Base-by-base conservation (phyloP, 2,888 invertebrate species). In the Ichneumon xanthorius region DNA sequence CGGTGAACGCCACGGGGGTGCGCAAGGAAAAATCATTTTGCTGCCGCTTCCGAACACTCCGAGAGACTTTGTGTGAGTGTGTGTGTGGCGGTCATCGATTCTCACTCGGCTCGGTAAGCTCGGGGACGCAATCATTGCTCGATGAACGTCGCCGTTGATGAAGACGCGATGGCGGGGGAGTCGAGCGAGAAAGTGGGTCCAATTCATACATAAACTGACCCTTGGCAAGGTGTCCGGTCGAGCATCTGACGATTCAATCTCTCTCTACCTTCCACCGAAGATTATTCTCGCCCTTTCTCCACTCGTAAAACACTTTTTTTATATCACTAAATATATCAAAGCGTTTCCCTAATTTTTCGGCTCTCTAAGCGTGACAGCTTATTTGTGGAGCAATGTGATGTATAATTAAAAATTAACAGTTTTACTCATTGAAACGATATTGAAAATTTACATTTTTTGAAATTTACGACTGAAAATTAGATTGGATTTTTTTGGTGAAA, bases 1-100 rank as follows among this genome's bases (percentile, higher is more conserved):
- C 92, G 91, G 83, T 58, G 70, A 89, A 89, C 91, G 89, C 91
- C 92, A 91, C 91, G 90, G 92, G 93, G 93, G 92, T 91, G 91
- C 90, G 87, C 86, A 86, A 88, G 89, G 89, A 90, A 92, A 92
- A 92, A 92, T 92, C 89, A 91, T 91, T 91, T 88, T 87, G 87
- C 80, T 79, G 79, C 71, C 48, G 81, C 81, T 82, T 58, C 82
- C 63, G 80, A 82, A 67, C 79, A 72, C 70, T 63, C 50, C 16
- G 26, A n/a, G 68, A n/a, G 48, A 58, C 53, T 45, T n/a, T 22
- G 40, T 45, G 33, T n/a, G 53, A 14, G 5, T 48, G n/a, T 72
- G 58, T 37, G 70, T 55, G 55, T 67, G 58, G 55, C 7, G 67
- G 58, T 76, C 73, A 50, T 75, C 16, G 73, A 67, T 45, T 50